A percentile compares a stretch with the other conserved stretches of the same genome.
These are phyloP conservation scores for Aptenodytes forsteri DNA, from an alignment of 2,113 vertebrate genomes.

Conservation along the genomic window DNA sequence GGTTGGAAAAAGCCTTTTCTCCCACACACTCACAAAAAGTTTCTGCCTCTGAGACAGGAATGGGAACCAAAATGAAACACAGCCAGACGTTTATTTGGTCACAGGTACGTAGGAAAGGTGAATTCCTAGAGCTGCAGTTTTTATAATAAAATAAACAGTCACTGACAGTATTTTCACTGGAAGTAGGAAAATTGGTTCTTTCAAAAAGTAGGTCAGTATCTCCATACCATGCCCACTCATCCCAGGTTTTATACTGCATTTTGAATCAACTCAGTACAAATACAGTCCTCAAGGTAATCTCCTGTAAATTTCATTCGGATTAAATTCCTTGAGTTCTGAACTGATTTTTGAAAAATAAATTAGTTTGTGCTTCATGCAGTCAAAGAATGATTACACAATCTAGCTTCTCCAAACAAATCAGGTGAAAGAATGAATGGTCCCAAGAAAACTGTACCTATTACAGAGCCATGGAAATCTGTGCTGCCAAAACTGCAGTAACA, in stretches of 20 bases:
- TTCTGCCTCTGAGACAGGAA: background rate
- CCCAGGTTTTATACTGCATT: background rate
- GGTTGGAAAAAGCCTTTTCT: background rate
- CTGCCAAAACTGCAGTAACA: background rate
- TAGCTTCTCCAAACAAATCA: background rate
- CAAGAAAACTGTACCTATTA: background rate
- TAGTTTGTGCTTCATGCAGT: background rate
- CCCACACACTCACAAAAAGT: background rate
- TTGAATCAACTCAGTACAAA: conserved; percentile 11
- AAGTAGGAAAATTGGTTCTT: background rate
- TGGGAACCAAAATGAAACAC: background rate
- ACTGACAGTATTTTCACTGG: background rate
- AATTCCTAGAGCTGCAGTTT: background rate
- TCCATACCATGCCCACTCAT: background rate
- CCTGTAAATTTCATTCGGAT: background rate
- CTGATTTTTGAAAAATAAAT: background rate
- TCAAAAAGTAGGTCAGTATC: background rate
- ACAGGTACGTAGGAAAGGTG: background rate
- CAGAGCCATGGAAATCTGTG: background rate
- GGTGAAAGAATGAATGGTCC: background rate
- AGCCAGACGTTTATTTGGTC: background rate
- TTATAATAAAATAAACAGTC: background rate
- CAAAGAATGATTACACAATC: background rate
- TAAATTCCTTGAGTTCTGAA: background rate
- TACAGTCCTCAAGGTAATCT: background rate